Evolutionary conservation across 2,888 invertebrate genomes (phyloP).

Genomic region (Celastrina argiolus): DNA sequence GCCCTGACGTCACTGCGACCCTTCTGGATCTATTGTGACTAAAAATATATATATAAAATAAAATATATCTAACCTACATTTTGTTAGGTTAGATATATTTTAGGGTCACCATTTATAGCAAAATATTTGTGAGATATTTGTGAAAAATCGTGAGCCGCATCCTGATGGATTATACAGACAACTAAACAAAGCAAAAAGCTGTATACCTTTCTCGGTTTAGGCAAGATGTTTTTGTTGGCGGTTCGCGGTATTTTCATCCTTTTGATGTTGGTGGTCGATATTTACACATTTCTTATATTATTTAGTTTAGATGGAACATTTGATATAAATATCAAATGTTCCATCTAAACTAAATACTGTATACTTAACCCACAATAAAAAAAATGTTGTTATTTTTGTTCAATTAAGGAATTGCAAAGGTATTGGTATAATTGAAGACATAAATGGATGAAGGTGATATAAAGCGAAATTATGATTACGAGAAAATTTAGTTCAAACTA

Average conservation of each 20-base stretch:
- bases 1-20: too few relatives aligned
- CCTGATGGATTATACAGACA: slow-evolving; percentile 26
- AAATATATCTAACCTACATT: too few relatives aligned
- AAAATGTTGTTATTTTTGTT: background rate
- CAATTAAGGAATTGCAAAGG: too few relatives aligned
- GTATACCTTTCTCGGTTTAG: slow-evolving; percentile 26
- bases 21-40: too few relatives aligned
- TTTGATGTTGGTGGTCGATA: slow-evolving; percentile 22
- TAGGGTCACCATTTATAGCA: slow-evolving; percentile 18
- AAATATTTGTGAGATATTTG: slow-evolving; percentile 23
- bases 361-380: background rate
- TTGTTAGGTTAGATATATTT: background rate
- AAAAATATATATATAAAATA: too few relatives aligned
- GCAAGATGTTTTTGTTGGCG: slow-evolving; percentile 25
- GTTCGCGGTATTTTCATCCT: slow-evolving; percentile 27
- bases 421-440: too few relatives aligned
- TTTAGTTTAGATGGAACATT: too few relatives aligned
- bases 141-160: slow-evolving; percentile 30
- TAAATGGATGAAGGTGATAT: too few relatives aligned
- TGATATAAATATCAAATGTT: slow-evolving; percentile 10
- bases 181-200: slow-evolving; percentile 26
- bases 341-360: background rate
- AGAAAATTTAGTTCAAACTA: too few relatives aligned
- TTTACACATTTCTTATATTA: slow-evolving; percentile 17
- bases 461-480: too few relatives aligned